Conservation (phyloP, 2,888 invertebrate genomes). For the Tachina lurida region DNA sequence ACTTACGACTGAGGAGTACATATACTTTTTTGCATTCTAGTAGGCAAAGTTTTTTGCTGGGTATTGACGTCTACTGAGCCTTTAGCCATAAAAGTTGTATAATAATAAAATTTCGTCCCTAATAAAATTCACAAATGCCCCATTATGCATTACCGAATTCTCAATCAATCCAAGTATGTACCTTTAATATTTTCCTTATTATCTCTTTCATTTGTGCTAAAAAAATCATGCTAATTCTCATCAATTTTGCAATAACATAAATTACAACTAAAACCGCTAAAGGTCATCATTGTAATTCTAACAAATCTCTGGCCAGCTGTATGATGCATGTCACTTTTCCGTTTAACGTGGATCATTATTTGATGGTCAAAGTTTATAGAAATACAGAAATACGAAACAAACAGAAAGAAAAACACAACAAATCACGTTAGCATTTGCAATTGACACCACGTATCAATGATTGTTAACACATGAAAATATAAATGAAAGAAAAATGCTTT, state of each 20-base stretch:
- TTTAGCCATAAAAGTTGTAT: too few species aligned
- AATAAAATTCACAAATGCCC: too few species aligned
- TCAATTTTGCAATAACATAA: background rate
- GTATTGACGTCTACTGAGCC: too few species aligned
- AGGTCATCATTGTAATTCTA: conserved; percentile 38
- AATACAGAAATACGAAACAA: background rate
- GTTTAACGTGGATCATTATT: conserved; percentile 45
- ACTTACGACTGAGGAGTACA: too few species aligned
- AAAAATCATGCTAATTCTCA: background rate
- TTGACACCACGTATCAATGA: conserved; percentile 66
- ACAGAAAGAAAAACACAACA: conserved; percentile 15
- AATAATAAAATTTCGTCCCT: too few species aligned
- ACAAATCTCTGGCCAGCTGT: background rate
- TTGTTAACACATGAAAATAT: conserved; percentile 45
- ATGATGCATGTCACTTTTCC: conserved; percentile 37
- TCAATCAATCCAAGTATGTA: too few species aligned
- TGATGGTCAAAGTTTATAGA: conserved; percentile 63
- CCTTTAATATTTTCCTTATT: too few species aligned
- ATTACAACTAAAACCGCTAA: background rate
- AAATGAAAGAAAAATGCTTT: conserved; percentile 14
- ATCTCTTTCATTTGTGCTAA: too few species aligned
- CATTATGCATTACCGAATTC: too few species aligned
- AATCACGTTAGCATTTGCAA: conserved; percentile 49
- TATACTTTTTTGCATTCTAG: too few species aligned
- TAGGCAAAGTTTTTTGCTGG: too few species aligned